Percentiles rank a stretch among this genome's conserved stretches.
These are phyloP conservation scores for Amazona finschi DNA, from an alignment of 2,797 vertebrate species.

Conservation along the genomic window DNA sequence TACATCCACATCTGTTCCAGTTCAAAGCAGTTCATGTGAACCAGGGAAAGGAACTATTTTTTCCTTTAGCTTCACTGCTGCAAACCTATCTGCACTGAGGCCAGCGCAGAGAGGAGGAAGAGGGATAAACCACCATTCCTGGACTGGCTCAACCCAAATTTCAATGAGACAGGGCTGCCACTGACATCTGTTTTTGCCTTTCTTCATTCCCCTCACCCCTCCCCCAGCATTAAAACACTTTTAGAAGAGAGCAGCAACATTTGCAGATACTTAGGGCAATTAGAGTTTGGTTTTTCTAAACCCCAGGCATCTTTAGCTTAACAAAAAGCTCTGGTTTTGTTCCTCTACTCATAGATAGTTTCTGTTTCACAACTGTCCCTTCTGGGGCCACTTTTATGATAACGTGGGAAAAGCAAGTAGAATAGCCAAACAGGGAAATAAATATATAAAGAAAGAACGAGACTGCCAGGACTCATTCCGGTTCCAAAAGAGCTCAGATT, in stretches of 20 bases:
- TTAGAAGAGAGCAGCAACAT: not conserved
- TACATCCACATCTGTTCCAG: constrained; percentile 67
- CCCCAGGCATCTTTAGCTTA: not conserved
- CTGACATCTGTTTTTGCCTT: not conserved
- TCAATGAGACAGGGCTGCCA: fast-evolving
- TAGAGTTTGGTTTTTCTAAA: not conserved
- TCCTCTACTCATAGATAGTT: not conserved
- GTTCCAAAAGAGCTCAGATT: constrained; percentile 50
- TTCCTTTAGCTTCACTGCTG: not conserved
- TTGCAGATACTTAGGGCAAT: not conserved
- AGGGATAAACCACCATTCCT: not conserved
- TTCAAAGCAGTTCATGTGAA: constrained; percentile 74
- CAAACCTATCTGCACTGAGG: not conserved
- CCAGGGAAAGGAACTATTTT: constrained; percentile 51
- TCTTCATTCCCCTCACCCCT: fast-evolving
- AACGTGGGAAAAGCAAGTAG: constrained; percentile 59
- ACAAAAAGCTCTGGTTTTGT: not conserved
- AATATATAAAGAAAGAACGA: constrained; percentile 55
- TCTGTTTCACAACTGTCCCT: constrained; percentile 1
- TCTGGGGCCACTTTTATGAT: constrained; percentile 43
- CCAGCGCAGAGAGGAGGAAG: not conserved
- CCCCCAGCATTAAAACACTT: not conserved
- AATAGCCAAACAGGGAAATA: constrained; percentile 15
- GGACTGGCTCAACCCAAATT: not conserved
- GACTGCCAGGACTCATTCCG: constrained; percentile 9